Evolutionary conservation across 2,797 vertebrate species (phyloP).

Genomic region (Hypotaenidia philippensis): DNA sequence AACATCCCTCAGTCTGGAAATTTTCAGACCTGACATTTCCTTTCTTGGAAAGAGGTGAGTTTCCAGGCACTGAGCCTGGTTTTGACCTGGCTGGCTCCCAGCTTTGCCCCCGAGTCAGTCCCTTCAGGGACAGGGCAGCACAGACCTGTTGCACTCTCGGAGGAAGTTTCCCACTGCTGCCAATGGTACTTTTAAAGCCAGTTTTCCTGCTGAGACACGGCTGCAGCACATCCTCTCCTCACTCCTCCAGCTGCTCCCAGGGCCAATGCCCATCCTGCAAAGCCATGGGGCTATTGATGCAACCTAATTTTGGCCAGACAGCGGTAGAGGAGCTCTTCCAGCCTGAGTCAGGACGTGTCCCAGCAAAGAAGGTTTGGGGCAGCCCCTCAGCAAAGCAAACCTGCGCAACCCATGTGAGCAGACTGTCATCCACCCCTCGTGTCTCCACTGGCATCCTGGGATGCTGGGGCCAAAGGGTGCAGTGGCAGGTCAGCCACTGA

Average conservation of each 20-base stretch:
- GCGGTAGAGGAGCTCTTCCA: not conserved
- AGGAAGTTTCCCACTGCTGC: not conserved
- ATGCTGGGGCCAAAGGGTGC: not conserved
- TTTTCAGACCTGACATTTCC: not conserved
- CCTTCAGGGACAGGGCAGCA: fast-evolving
- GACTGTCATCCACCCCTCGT: fast-evolving
- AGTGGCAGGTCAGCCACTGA: fast-evolving
- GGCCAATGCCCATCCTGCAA: fast-evolving
- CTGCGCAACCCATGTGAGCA: fast-evolving
- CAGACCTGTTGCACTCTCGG: not conserved
- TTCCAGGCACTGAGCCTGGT: conserved; percentile 10
- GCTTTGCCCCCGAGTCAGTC: not conserved
- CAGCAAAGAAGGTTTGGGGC: not conserved
- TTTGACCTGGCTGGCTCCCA: not conserved
- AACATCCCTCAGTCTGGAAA: conserved; percentile 17
- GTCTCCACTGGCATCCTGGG: fast-evolving
- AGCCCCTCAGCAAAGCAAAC: not conserved
- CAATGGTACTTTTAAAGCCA: not conserved
- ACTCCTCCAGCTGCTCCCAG: not conserved
- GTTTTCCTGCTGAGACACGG: not conserved
- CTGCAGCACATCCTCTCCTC: not conserved
- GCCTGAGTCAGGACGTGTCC: not conserved
- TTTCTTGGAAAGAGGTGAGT: conserved; percentile 36
- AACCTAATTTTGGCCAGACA: not conserved
- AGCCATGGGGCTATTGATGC: not conserved